Conservation (phyloP, 2,888 invertebrate species). For the Leptopterna dolabrata region DNA sequence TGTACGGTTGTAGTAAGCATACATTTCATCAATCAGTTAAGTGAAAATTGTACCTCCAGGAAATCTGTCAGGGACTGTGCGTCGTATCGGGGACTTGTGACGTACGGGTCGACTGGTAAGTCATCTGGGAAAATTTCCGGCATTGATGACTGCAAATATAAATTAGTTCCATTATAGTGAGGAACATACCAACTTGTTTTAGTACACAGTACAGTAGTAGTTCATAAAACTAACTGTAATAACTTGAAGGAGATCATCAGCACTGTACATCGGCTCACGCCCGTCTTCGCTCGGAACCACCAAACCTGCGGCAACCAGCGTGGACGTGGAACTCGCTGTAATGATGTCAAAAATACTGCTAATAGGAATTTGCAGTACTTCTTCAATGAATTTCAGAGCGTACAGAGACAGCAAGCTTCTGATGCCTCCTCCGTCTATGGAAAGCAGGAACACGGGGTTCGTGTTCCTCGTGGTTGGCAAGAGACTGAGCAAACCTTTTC, state of each 20-base stretch:
- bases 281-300: not conserved
- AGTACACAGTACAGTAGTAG: too few species aligned
- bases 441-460: not conserved
- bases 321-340: not conserved
- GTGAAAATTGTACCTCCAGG: not conserved
- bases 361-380: not conserved
- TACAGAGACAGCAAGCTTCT: not conserved
- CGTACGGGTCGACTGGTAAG: not conserved
- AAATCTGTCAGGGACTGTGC: not conserved
- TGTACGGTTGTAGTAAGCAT: not conserved
- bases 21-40: not conserved
- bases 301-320: not conserved
- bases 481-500: not conserved
- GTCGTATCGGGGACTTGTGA: not conserved
- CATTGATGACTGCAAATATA: not conserved
- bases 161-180: not conserved
- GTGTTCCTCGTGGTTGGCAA: not conserved
- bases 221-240: not conserved
- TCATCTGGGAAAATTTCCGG: not conserved
- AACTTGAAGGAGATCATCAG: constrained; percentile 8
- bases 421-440: constrained; percentile 9
- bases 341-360: constrained; percentile 13
- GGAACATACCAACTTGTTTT: too few species aligned
- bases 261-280: not conserved
- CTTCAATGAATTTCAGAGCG: not conserved